Conservation (phyloP, 2,888 invertebrate genomes). For the Drosophila macrospina region DNA sequence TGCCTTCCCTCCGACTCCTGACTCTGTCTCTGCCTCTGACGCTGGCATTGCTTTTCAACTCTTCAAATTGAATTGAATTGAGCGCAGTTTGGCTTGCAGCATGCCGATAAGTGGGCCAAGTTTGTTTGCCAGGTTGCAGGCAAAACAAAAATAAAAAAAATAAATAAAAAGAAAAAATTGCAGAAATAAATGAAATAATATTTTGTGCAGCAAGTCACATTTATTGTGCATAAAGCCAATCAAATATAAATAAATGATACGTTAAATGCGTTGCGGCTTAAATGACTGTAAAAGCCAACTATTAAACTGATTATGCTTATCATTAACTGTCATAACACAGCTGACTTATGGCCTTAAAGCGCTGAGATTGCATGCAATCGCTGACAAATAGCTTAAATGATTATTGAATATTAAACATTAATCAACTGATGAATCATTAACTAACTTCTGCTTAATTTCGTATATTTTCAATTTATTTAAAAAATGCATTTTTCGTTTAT, state of each 20-base stretch:
- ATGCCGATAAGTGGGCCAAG: slow-evolving; percentile 16
- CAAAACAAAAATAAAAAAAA: not conserved
- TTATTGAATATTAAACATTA: not conserved
- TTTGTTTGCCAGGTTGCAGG: not conserved
- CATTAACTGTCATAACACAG: slow-evolving; percentile 33
- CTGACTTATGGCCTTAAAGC: slow-evolving; percentile 16
- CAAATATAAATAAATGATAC: slow-evolving; percentile 50
- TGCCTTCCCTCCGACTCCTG: slow-evolving; percentile 4
- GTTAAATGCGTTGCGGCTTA: slow-evolving; percentile 41
- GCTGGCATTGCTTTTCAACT: slow-evolving; percentile 36
- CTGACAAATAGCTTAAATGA: not conserved
- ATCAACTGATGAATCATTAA: not conserved
- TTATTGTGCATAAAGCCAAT: slow-evolving; percentile 45
- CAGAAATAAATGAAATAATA: slow-evolving; percentile 52
- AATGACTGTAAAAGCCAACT: slow-evolving; percentile 40
- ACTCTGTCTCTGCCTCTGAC: not conserved
- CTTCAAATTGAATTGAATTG: slow-evolving; percentile 66
- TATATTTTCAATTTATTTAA: not conserved
- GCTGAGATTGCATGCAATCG: not conserved
- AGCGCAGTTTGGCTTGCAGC: slow-evolving; percentile 43
- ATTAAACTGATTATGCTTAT: slow-evolving; percentile 45
- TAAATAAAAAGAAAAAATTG: slow-evolving; percentile 4
- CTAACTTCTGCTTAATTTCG: too few relatives aligned
- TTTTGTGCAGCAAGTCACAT: slow-evolving; percentile 47
- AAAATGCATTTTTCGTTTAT: not conserved